Conservation (phyloP, 2,113 vertebrate genomes). For the Polyodon spathula region DNA sequence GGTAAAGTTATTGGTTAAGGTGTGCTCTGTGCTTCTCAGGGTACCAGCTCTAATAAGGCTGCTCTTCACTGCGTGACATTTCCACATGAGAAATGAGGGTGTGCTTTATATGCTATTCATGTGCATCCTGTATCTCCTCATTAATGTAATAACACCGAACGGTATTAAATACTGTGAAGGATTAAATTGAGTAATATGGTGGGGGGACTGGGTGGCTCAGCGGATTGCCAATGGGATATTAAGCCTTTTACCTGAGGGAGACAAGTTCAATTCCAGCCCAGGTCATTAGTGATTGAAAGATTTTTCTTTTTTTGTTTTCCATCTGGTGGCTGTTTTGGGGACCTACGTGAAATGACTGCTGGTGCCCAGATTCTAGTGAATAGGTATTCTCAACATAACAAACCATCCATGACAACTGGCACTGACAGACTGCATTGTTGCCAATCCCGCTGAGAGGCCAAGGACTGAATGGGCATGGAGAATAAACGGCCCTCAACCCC, state of each 20-base stretch:
- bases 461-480: slow-evolving; percentile 29
- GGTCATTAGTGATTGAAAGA: slow-evolving; percentile 16
- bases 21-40: no score
- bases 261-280: not conserved
- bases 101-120: slow-evolving; percentile 2
- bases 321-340: slow-evolving; percentile 8
- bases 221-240: not conserved
- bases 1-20: not conserved
- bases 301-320: slow-evolving; percentile 20
- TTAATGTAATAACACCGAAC: slow-evolving; percentile 10
- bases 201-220: slow-evolving; percentile 2
- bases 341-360: slow-evolving; percentile 12
- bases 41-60: not conserved
- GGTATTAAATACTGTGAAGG: slow-evolving; percentile 4
- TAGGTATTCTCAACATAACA: slow-evolving; percentile 18
- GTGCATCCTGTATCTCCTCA: slow-evolving; percentile 12
- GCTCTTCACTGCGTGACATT: slow-evolving; percentile 3
- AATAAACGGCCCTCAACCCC: slow-evolving; percentile 40
- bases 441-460: slow-evolving; percentile 33
- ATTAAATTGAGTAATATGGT: slow-evolving; percentile 3
- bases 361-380: slow-evolving; percentile 26
- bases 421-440: slow-evolving; percentile 29
- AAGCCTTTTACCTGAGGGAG: not conserved
- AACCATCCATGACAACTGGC: slow-evolving; percentile 25
- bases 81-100: slow-evolving; percentile 3